phyloP scores from a whole-genome alignment of 2,888 invertebrate species.

The Morpho deidamia region DNA sequence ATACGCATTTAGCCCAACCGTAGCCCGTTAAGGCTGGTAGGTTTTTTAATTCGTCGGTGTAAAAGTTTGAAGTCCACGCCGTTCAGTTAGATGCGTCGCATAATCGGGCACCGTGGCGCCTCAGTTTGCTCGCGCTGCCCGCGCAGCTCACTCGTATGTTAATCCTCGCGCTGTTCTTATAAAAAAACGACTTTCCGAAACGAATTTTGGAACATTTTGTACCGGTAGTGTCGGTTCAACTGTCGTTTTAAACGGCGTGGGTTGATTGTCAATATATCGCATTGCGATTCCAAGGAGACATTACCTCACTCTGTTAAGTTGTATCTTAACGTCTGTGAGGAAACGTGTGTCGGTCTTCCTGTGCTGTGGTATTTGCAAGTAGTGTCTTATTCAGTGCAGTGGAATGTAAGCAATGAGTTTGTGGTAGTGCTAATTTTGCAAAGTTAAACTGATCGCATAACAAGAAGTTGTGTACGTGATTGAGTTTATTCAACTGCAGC shows the following conservation, averaged over 20 bases:
- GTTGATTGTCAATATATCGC: slow-evolving; percentile 60
- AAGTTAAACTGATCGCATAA: slow-evolving; percentile 24
- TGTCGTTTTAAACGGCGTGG: slow-evolving; percentile 59
- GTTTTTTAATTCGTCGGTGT: slow-evolving; percentile 57
- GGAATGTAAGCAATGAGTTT: slow-evolving; percentile 60
- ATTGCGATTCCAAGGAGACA: slow-evolving; percentile 63
- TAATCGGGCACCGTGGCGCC: slow-evolving; percentile 51
- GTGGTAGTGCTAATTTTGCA: slow-evolving; percentile 60
- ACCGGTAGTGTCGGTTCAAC: slow-evolving; percentile 68
- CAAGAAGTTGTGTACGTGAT: slow-evolving; percentile 59
- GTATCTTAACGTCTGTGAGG: slow-evolving; percentile 64
- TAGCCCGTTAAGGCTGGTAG: slow-evolving; percentile 25
- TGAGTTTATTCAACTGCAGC: slow-evolving; percentile 38
- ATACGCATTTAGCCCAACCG: slow-evolving; percentile 28
- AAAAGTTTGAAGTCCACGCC: slow-evolving; percentile 70
- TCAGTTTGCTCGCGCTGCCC: slow-evolving; percentile 72
- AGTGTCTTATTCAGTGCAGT: slow-evolving; percentile 65
- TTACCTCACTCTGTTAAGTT: slow-evolving; percentile 61
- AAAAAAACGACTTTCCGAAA: slow-evolving; percentile 46
- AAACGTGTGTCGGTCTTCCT: slow-evolving; percentile 63
- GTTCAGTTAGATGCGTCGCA: slow-evolving; percentile 55
- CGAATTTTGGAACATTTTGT: slow-evolving; percentile 66
- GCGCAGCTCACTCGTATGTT: slow-evolving; percentile 69
- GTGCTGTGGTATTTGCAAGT: slow-evolving; percentile 56
- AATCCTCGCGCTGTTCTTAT: slow-evolving; percentile 28